Conservation (phyloP, 2,113 vertebrate genomes). For the Carollia perspicillata region DNA sequence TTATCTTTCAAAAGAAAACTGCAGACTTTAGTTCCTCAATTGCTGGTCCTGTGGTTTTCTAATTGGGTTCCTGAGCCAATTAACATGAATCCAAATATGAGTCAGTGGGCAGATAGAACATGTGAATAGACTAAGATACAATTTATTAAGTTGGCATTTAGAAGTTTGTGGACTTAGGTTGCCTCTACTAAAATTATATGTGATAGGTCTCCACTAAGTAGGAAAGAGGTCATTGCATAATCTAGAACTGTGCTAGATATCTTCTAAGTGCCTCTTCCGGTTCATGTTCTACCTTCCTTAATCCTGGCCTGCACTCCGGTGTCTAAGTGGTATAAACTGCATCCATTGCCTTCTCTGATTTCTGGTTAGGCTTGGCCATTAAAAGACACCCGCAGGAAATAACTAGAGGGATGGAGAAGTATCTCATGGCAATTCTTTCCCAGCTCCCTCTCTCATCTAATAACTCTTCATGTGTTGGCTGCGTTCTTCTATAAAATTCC, state of each 20-base stretch:
- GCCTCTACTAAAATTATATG: neutral
- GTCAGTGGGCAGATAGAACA: neutral
- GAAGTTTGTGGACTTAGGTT: neutral
- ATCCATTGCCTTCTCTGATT: neutral
- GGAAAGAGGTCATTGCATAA: neutral
- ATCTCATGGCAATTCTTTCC: neutral
- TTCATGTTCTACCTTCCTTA: neutral
- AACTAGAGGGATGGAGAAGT: neutral
- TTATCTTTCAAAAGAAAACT: neutral
- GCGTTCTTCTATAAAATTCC: neutral
- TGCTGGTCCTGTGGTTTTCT: neutral
- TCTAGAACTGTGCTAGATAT: too few relatives aligned
- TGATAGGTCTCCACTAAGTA: neutral
- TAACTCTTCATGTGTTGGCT: neutral
- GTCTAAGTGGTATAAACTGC: neutral
- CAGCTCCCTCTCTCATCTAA: neutral
- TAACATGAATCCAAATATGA: neutral
- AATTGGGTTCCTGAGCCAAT: neutral
- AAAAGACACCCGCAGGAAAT: neutral
- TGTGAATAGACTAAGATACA: neutral
- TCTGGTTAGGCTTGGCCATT: neutral
- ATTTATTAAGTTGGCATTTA: neutral
- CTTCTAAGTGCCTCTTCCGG: neutral
- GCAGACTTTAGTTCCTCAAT: neutral
- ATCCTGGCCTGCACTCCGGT: neutral